Evolutionary conservation across 1,140 invertebrate genomes (phyloP).

Genomic region (Hycleus phaleratus): DNA sequence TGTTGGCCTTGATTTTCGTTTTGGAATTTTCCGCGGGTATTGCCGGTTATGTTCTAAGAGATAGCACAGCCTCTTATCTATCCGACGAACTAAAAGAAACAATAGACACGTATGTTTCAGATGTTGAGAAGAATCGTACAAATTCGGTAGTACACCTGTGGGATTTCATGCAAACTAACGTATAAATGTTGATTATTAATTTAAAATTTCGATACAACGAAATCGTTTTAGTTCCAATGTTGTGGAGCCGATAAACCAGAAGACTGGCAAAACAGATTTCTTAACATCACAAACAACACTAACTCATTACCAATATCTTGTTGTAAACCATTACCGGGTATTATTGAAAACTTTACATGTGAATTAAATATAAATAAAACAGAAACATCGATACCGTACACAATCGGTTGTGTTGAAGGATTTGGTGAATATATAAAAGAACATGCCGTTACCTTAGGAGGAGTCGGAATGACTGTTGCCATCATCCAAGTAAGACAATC

Average conservation of each 20-base stretch:
- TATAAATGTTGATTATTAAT: constrained; percentile 15
- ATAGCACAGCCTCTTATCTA: constrained; percentile 55
- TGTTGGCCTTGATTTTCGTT: constrained; percentile 73
- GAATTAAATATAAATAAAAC: neutral
- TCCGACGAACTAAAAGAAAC: constrained; percentile 54
- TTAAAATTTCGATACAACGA: constrained; percentile 10
- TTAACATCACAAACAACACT: neutral
- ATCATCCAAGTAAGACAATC: constrained; percentile 55
- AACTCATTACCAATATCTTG: constrained; percentile 52
- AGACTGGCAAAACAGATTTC: constrained; percentile 50
- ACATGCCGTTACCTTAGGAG: constrained; percentile 64
- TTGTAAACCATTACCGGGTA: constrained; percentile 38
- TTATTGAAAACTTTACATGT: neutral
- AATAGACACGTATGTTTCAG: constrained; percentile 50
- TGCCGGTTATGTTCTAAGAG: constrained; percentile 66
- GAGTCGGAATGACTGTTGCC: constrained; percentile 66
- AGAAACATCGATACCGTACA: neutral
- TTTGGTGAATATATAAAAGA: constrained; percentile 54
- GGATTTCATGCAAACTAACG: constrained; percentile 39
- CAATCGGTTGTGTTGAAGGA: constrained; percentile 25
- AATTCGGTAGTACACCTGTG: constrained; percentile 24
- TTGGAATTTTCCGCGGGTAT: constrained; percentile 78
- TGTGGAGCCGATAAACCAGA: constrained; percentile 54
- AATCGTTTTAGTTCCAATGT: constrained; percentile 57
- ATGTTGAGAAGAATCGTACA: constrained; percentile 35